Evolutionary conservation across 2,113 vertebrate genomes (phyloP).

Genomic region (Pseudorectes ferrugineus): DNA sequence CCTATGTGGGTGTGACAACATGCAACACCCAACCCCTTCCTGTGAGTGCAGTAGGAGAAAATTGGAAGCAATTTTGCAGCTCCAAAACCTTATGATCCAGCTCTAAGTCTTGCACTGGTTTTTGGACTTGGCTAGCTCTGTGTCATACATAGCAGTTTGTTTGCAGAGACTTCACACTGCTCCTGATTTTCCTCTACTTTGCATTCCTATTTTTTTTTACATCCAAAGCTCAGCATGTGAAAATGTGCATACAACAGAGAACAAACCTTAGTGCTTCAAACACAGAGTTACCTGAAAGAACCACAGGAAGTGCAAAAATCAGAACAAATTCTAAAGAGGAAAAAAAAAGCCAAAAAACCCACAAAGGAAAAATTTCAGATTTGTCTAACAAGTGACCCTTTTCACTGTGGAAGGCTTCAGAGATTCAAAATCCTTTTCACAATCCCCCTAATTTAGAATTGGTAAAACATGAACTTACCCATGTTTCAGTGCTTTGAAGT

Average conservation of each 20-base stretch:
- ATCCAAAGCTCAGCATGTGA: neutral
- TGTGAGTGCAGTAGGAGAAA: neutral
- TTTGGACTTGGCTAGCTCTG: neutral
- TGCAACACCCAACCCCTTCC: neutral
- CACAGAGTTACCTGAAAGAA: neutral
- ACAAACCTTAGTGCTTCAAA: neutral
- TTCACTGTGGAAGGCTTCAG: neutral
- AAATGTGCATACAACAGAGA: neutral
- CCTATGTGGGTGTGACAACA: neutral
- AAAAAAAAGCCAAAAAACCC: no score
- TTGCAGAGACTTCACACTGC: neutral
- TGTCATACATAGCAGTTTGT: neutral
- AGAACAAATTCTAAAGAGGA: neutral
- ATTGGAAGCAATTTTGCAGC: neutral
- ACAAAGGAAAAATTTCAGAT: neutral
- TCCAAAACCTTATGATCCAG: neutral
- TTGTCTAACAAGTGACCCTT: neutral
- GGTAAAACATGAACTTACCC: neutral
- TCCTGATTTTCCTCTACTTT: neutral
- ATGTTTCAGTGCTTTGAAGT: neutral
- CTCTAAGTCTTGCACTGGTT: neutral
- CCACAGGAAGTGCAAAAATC: neutral
- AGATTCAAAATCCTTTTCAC: neutral
- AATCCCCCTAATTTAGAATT: neutral
- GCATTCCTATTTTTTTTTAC: neutral